phyloP scores from a whole-genome alignment of 2,888 invertebrate species.

The Cybosia mesomella region DNA sequence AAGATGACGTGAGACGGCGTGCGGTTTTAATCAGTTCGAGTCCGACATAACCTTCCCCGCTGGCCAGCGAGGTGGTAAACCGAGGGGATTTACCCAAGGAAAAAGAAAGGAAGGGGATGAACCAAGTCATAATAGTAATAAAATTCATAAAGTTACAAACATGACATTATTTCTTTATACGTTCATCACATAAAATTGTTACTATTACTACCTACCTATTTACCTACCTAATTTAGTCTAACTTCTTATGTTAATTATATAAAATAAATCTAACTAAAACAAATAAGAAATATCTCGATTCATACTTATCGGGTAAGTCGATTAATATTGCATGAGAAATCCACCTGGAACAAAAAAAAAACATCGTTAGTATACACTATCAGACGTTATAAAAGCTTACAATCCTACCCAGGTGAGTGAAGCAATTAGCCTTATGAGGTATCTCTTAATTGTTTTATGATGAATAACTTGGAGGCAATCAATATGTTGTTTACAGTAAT shows the following conservation, averaged over 20 bases:
- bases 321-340: constrained; percentile 67
- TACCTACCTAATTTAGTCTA: neutral
- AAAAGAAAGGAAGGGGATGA: neutral
- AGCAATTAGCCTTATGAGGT: constrained; percentile 22
- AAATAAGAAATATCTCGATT: constrained; percentile 46
- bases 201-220: neutral
- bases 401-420: constrained; percentile 3
- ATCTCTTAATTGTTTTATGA: constrained; percentile 41
- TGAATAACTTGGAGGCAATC: constrained; percentile 28
- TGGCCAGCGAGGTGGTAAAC: too few relatives aligned
- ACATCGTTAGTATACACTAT: constrained; percentile 26
- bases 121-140: neutral
- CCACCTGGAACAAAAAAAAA: constrained; percentile 79
- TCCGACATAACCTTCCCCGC: too few relatives aligned
- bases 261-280: constrained; percentile 11
- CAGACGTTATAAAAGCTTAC: neutral
- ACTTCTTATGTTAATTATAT: constrained; percentile 1
- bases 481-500: constrained; percentile 40
- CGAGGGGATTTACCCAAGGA: too few relatives aligned
- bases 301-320: constrained; percentile 71
- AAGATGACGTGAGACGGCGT: too few relatives aligned
- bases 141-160: neutral
- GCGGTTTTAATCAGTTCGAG: too few relatives aligned
- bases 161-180: neutral
- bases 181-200: neutral